phyloP scores from a whole-genome alignment of 2,888 invertebrate genomes.

The Acanthosepion esculentum region DNA sequence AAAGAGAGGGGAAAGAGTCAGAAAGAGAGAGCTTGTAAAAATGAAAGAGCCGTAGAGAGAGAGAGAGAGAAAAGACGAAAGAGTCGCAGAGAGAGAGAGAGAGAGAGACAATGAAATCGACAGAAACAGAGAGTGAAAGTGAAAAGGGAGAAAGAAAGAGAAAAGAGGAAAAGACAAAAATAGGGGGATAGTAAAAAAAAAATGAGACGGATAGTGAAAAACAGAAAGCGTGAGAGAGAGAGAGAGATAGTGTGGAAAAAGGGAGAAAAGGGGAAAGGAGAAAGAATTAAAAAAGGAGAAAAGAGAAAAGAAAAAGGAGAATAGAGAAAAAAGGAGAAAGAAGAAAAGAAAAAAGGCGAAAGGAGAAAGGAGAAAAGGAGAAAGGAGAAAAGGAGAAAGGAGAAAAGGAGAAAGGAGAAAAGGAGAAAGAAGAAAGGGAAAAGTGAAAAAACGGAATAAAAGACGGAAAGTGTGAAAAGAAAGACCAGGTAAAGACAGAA shows the following conservation, averaged over 20 bases:
- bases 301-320: too few relatives aligned
- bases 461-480: too few relatives aligned
- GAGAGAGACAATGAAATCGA: neutral
- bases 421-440: too few relatives aligned
- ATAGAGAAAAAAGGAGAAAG: too few relatives aligned
- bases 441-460: too few relatives aligned
- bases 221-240: neutral
- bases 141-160: neutral
- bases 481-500: neutral
- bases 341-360: too few relatives aligned
- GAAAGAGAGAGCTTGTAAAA: neutral
- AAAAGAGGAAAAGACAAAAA: neutral
- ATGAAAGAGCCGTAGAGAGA: neutral
- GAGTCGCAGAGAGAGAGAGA: neutral
- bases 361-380: too few relatives aligned
- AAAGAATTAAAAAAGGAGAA: too few relatives aligned
- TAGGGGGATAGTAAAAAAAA: neutral
- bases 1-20: neutral
- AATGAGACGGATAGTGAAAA: neutral
- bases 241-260: neutral
- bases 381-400: too few relatives aligned
- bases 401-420: too few relatives aligned
- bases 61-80: neutral
- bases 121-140: neutral
- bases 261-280: neutral